Evolutionary conservation across 2,797 vertebrate genomes (phyloP).

Genomic region (Artibeus lituratus): DNA sequence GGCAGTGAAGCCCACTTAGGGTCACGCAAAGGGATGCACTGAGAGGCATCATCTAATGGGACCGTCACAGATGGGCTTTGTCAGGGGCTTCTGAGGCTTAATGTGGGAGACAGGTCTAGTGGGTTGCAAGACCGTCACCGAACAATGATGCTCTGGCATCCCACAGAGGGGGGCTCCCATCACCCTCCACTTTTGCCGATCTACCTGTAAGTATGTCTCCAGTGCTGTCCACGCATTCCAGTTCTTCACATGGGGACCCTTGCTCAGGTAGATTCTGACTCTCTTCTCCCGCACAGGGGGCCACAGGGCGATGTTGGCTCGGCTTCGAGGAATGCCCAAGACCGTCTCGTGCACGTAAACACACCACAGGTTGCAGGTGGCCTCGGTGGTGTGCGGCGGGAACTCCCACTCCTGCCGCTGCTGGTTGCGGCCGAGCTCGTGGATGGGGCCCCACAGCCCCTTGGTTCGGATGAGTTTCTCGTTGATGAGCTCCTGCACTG

Average conservation of each 20-base stretch:
- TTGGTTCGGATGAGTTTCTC: constrained; percentile 64
- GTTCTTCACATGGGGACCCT: constrained; percentile 69
- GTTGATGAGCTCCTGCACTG: constrained; percentile 55
- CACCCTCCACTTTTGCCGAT: neutral
- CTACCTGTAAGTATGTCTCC: constrained; percentile 80
- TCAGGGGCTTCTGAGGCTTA: neutral
- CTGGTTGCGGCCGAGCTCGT: constrained; percentile 77
- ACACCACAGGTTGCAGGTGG: constrained; percentile 77
- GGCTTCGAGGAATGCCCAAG: constrained; percentile 68
- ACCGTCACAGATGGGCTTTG: neutral
- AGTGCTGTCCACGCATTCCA: constrained; percentile 73
- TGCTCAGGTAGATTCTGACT: constrained; percentile 67
- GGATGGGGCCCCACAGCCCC: constrained; percentile 72
- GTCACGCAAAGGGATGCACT: neutral
- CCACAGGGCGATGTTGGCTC: constrained; percentile 58
- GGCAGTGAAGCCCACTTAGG: neutral
- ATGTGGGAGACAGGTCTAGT: neutral
- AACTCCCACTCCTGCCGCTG: constrained; percentile 74
- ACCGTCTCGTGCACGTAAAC: constrained; percentile 74
- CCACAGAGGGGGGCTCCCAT: accelerated
- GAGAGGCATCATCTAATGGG: neutral
- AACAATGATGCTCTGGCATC: neutral
- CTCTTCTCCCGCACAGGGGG: constrained; percentile 57
- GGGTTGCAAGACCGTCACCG: too few species aligned
- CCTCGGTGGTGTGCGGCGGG: constrained; percentile 64